Conservation (phyloP, 2,888 invertebrate species). For the Fabriciana adippe region DNA sequence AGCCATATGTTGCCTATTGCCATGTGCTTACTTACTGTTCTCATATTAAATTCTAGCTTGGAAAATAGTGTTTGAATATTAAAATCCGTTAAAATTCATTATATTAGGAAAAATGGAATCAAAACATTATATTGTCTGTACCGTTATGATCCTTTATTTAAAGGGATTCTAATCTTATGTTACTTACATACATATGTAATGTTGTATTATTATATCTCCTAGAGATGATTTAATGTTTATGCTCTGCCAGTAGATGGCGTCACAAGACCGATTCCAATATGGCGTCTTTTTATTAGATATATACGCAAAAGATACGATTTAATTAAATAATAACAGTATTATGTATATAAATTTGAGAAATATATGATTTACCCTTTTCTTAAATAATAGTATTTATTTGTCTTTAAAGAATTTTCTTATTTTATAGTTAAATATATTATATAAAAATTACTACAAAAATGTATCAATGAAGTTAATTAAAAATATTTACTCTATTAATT, state of each 20-base stretch:
- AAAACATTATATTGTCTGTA: not conserved
- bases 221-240: conserved; percentile 3
- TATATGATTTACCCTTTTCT: not conserved
- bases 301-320: conserved; percentile 7
- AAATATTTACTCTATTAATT: too few species aligned
- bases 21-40: not conserved
- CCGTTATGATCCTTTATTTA: not conserved
- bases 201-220: conserved; percentile 4
- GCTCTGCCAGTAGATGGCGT: conserved; percentile 33
- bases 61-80: too few species aligned
- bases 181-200: not conserved
- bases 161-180: not conserved
- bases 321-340: not conserved
- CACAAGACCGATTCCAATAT: conserved; percentile 56
- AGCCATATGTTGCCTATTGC: not conserved
- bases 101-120: not conserved
- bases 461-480: too few species aligned
- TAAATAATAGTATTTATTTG: not conserved
- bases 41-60: not conserved
- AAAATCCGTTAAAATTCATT: not conserved
- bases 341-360: not conserved
- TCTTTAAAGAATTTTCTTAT: not conserved
- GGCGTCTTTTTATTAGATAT: conserved; percentile 49
- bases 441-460: not conserved
- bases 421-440: not conserved